These are phyloP conservation scores for Perizoma flavofasciatum DNA, from an alignment of 2,888 invertebrate genomes.

Conservation along the genomic window DNA sequence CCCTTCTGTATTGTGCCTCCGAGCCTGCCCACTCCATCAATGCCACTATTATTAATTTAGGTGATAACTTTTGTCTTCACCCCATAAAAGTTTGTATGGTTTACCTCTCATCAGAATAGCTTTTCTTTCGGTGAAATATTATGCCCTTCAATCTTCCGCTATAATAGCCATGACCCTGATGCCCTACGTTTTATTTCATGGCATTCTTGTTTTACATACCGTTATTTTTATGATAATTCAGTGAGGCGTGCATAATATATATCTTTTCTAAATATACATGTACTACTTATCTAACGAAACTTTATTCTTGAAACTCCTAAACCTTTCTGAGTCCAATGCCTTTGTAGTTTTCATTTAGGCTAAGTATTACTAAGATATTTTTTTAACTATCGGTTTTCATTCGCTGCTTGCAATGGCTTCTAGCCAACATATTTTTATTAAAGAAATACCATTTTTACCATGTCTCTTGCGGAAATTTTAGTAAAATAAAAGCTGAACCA, in stretches of 20 bases:
- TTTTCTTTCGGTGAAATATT: slow-evolving; percentile 31
- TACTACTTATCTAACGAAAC: neutral
- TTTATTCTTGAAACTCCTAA: neutral
- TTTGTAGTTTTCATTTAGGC: no score
- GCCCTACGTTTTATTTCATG: slow-evolving; percentile 42
- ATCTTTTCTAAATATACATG: no score
- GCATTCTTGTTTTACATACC: slow-evolving; percentile 41
- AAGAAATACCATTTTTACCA: slow-evolving; percentile 34
- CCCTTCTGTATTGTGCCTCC: slow-evolving; percentile 17
- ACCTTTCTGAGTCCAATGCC: no score
- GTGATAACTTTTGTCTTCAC: slow-evolving; percentile 36
- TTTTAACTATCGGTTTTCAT: slow-evolving; percentile 37
- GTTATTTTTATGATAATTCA: slow-evolving; percentile 55
- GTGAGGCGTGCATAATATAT: slow-evolving; percentile 43
- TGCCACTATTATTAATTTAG: slow-evolving; percentile 33
- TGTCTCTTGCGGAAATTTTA: slow-evolving; percentile 28
- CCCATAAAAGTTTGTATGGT: slow-evolving; percentile 32
- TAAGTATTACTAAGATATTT: neutral
- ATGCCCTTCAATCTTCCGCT: slow-evolving; percentile 43
- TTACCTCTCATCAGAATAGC: slow-evolving; percentile 29
- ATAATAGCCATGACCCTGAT: slow-evolving; percentile 43
- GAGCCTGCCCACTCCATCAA: slow-evolving; percentile 31
- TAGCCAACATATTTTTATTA: slow-evolving; percentile 51
- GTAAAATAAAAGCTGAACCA: slow-evolving; percentile 33
- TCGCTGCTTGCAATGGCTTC: slow-evolving; percentile 47